A percentile compares a stretch with the other conserved stretches of the same genome.
These are phyloP conservation scores for cat (Felis catus) DNA, from an alignment of 2,113 vertebrate species.

Conservation along the genomic window DNA sequence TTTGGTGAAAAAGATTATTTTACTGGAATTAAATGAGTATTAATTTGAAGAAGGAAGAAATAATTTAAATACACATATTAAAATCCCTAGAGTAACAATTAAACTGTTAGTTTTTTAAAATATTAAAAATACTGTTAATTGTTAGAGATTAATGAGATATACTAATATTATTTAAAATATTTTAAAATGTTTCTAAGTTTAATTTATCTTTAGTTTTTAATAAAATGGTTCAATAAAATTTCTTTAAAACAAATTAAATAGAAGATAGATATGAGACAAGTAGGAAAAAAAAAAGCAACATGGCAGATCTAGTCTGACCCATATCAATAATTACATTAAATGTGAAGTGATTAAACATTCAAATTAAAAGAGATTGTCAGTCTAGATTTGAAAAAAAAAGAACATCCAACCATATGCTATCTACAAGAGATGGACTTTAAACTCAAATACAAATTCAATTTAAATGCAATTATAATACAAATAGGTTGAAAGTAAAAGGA, in stretches of 20 bases:
- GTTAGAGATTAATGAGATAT: not conserved
- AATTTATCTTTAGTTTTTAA: not conserved
- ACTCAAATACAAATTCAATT: not conserved
- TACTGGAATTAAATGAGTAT: not conserved
- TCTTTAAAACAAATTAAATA: not conserved
- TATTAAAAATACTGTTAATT: not conserved
- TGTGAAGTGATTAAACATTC: not conserved
- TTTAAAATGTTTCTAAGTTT: not conserved
- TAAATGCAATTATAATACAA: not conserved
- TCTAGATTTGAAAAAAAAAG: not conserved
- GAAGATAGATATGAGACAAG: not conserved
- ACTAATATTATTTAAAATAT: not conserved
- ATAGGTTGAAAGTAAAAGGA: not conserved
- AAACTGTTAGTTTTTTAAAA: not conserved
- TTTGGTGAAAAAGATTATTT: not conserved
- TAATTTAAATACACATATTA: not conserved
- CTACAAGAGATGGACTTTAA: not conserved
- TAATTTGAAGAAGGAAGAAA: not conserved
- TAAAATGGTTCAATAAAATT: not conserved
- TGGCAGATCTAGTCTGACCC: not conserved
- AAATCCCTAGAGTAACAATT: not conserved
- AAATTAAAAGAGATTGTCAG: not conserved
- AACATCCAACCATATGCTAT: not conserved
- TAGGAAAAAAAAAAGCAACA: not conserved
- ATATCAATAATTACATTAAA: not conserved